These are phyloP conservation scores for Sceloporus tristichus DNA, from an alignment of 2,113 vertebrate genomes.

Conservation along the genomic window DNA sequence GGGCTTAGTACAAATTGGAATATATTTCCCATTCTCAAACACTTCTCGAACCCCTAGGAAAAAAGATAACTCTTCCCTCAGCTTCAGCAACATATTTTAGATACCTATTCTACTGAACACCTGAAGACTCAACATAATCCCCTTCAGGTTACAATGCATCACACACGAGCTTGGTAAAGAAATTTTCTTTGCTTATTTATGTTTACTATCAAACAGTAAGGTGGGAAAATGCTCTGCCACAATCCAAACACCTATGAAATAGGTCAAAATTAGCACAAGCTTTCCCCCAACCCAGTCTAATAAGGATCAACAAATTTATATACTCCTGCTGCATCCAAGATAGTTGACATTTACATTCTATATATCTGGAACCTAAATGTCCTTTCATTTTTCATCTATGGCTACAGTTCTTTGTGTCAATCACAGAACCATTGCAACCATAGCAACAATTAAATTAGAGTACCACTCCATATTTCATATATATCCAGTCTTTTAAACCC, in stretches of 20 bases:
- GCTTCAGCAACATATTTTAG: not conserved
- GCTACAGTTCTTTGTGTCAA: conserved; percentile 11
- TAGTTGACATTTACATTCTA: not conserved
- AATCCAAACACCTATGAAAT: no score
- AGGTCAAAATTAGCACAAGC: not conserved
- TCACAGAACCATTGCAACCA: conserved; percentile 32
- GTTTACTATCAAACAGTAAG: not conserved
- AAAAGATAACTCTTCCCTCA: not conserved
- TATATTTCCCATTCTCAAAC: not conserved
- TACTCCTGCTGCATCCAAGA: not conserved
- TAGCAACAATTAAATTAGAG: conserved; percentile 57
- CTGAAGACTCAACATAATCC: not conserved
- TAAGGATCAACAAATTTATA: not conserved
- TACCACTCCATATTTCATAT: conserved; percentile 33
- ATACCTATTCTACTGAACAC: not conserved
- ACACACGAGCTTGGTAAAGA: not conserved
- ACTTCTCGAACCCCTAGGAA: not conserved
- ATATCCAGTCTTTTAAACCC: conserved; percentile 26
- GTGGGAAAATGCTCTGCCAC: not conserved
- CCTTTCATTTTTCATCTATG: conserved; percentile 18
- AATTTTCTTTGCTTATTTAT: not conserved
- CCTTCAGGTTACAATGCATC: not conserved
- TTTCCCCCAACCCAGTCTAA: not conserved
- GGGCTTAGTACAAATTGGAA: not conserved
- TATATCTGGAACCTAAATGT: not conserved